Conservation (phyloP, 64 coral and sea anemone species). For the Platygyra sinensis region DNA sequence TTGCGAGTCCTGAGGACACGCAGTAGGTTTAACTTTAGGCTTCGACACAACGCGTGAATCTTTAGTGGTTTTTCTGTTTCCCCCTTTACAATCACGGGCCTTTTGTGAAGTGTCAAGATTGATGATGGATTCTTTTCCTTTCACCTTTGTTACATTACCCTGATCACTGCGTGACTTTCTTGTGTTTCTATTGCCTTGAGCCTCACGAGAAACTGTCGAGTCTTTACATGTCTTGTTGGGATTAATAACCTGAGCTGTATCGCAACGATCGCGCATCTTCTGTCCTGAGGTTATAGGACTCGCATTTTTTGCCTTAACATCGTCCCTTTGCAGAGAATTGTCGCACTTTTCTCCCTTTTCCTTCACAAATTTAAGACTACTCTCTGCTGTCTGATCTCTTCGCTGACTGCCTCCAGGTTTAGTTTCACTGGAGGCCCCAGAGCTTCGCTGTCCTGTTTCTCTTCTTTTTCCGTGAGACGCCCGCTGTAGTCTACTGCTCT, state of each 20-base stretch:
- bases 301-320: background rate
- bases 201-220: background rate
- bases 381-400: background rate
- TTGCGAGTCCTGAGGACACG: background rate
- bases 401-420: background rate
- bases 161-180: background rate
- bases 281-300: background rate
- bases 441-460: background rate
- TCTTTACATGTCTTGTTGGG: background rate
- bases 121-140: background rate
- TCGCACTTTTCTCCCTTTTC: background rate
- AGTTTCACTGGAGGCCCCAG: background rate
- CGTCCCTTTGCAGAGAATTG: background rate
- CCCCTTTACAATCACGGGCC: background rate
- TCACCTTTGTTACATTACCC: background rate
- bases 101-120: background rate
- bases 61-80: background rate
- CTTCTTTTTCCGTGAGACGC: background rate
- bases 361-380: background rate
- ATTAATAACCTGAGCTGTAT: background rate
- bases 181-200: background rate
- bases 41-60: background rate
- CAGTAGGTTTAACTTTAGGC: background rate
- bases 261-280: background rate
- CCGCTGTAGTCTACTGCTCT: background rate